Conservation (phyloP, 2,113 vertebrate genomes). For the Osmerus eperlanus region DNA sequence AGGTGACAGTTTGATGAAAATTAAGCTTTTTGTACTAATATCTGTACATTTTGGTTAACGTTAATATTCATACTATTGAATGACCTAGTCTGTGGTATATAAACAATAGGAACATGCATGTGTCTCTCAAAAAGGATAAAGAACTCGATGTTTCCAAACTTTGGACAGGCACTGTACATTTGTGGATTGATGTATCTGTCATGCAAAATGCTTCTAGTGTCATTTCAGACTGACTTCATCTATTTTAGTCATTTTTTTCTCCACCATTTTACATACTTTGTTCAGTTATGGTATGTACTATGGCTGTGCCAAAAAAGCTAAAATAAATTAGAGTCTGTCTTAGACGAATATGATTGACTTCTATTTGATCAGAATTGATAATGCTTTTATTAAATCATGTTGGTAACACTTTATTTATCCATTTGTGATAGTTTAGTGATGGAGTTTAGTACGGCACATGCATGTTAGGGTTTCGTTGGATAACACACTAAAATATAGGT, state of each 20-base stretch:
- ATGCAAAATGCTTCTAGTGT: constrained; percentile 25
- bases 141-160: no score
- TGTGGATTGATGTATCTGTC: constrained; percentile 17
- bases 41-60: no score
- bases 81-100: no score
- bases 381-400: constrained; percentile 25
- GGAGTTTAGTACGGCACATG: neutral
- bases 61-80: no score
- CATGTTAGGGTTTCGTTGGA: neutral
- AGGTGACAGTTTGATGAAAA: no score
- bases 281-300: constrained; percentile 8
- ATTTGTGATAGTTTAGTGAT: neutral
- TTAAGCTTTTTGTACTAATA: no score
- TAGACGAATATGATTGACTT: constrained; percentile 30
- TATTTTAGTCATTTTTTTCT: constrained; percentile 50
- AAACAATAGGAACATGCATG: no score
- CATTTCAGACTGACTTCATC: constrained; percentile 39
- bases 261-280: constrained; percentile 28
- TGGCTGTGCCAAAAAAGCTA: constrained; percentile 39
- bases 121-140: no score
- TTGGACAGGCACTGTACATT: neutral
- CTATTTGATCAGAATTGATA: constrained; percentile 22
- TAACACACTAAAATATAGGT: neutral
- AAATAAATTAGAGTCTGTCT: constrained; percentile 33
- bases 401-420: constrained; percentile 63